Conservation (phyloP, 1,140 invertebrate species). For the Drosophila lini region DNA sequence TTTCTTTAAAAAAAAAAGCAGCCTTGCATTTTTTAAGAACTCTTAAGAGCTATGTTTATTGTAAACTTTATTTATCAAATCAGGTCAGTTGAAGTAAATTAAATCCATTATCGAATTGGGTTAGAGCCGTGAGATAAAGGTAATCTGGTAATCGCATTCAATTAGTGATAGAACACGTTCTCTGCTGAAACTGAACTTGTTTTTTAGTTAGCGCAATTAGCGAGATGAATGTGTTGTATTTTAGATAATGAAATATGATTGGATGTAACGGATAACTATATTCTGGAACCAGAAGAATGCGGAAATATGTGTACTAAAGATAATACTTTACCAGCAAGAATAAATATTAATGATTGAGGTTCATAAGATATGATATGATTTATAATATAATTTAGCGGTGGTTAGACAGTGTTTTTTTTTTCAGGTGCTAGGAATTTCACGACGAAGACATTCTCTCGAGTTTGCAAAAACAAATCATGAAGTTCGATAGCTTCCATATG, state of each 20-base stretch:
- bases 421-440: too few relatives aligned
- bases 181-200: not conserved
- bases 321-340: not conserved
- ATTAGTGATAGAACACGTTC: conserved; percentile 22
- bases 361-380: not conserved
- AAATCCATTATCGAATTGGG: conserved; percentile 22
- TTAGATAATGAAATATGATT: conserved; percentile 8
- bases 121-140: conserved; percentile 18
- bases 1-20: too few relatives aligned
- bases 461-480: not conserved
- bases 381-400: not conserved
- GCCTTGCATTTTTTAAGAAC: not conserved
- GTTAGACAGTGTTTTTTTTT: not conserved
- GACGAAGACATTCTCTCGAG: too few relatives aligned
- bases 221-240: conserved; percentile 4
- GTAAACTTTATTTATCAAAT: conserved; percentile 16
- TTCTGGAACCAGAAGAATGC: not conserved
- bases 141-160: conserved; percentile 22
- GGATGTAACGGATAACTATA: not conserved
- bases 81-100: not conserved
- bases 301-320: not conserved
- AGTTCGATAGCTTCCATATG: not conserved
- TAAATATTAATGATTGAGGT: not conserved
- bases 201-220: conserved; percentile 13
- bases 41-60: not conserved